These are phyloP conservation scores for Dasypus novemcinctus DNA, from an alignment of 2,113 vertebrate genomes.

Conservation along the genomic window DNA sequence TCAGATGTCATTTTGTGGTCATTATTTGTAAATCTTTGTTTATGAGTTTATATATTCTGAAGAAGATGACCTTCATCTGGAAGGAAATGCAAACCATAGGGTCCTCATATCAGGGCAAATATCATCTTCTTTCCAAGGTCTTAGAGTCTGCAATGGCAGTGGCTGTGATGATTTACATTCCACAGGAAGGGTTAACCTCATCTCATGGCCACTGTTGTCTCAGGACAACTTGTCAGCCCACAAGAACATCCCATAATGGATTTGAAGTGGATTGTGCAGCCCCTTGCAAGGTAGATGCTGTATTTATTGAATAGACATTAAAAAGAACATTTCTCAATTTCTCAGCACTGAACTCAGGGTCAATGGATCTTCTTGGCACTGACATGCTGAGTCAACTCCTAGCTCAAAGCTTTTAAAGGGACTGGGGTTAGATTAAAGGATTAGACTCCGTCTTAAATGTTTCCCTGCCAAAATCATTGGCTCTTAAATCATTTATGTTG, in stretches of 20 bases:
- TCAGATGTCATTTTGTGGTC: background rate
- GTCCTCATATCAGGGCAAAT: conserved; percentile 67
- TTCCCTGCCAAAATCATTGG: conserved; percentile 83
- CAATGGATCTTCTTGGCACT: conserved; percentile 93
- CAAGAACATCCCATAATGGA: conserved; percentile 93
- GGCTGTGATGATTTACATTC: conserved; percentile 81
- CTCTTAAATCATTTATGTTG: conserved; percentile 87
- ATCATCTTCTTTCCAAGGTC: conserved; percentile 77
- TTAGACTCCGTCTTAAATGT: conserved; percentile 86
- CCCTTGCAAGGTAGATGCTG: conserved; percentile 90
- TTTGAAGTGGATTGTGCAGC: conserved; percentile 93
- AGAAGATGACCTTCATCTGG: conserved; percentile 58
- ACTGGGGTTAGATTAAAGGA: conserved; percentile 89
- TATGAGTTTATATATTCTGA: background rate
- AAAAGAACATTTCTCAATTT: conserved; percentile 96
- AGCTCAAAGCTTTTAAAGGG: conserved; percentile 87
- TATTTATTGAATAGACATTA: conserved; percentile 98
- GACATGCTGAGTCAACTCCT: conserved; percentile 93
- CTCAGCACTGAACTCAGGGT: conserved; percentile 91
- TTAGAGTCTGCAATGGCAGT: conserved; percentile 71
- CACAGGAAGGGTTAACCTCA: conserved; percentile 92
- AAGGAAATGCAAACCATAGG: background rate
- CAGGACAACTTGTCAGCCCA: conserved; percentile 91
- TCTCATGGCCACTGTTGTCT: conserved; percentile 90
- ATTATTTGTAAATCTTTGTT: background rate